Percentiles rank a stretch among this genome's conserved stretches.
phyloP scores from a whole-genome alignment of 2,888 invertebrate genomes.

The Brachyptera putata region DNA sequence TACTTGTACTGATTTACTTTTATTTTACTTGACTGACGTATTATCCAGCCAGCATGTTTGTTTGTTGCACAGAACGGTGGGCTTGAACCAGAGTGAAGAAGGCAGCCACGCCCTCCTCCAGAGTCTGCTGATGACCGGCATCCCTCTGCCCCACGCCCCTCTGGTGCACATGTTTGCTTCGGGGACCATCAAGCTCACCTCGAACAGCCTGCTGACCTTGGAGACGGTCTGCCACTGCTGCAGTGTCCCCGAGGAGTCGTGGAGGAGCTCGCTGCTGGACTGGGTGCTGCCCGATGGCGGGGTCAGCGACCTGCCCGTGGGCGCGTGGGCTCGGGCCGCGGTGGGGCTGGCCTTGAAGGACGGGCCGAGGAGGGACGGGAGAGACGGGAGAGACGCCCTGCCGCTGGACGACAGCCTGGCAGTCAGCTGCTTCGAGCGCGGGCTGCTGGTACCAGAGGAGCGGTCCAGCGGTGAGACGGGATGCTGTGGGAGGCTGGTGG shows the following conservation, averaged over 20 bases:
- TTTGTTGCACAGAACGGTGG: slow-evolving; percentile 44
- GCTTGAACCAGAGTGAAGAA: slow-evolving; percentile 47
- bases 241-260: slow-evolving; percentile 38
- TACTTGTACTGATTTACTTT: no score
- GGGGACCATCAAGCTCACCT: slow-evolving; percentile 43
- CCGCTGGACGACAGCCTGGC: slow-evolving; percentile 4
- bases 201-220: slow-evolving; percentile 44
- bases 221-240: slow-evolving; percentile 41
- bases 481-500: background rate
- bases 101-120: slow-evolving; percentile 46
- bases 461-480: background rate
- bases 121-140: slow-evolving; percentile 42
- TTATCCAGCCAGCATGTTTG: no score
- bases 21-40: no score
- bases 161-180: slow-evolving; percentile 45
- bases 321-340: background rate
- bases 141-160: slow-evolving; percentile 40
- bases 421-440: slow-evolving; percentile 17
- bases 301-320: background rate
- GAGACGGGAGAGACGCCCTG: background rate
- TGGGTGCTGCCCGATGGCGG: background rate
- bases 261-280: slow-evolving; percentile 3
- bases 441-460: background rate
- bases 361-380: background rate
- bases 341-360: background rate